Evolutionary conservation across 2,113 vertebrate genomes (phyloP).

Genomic region (Ptilorrhoa leucosticta): DNA sequence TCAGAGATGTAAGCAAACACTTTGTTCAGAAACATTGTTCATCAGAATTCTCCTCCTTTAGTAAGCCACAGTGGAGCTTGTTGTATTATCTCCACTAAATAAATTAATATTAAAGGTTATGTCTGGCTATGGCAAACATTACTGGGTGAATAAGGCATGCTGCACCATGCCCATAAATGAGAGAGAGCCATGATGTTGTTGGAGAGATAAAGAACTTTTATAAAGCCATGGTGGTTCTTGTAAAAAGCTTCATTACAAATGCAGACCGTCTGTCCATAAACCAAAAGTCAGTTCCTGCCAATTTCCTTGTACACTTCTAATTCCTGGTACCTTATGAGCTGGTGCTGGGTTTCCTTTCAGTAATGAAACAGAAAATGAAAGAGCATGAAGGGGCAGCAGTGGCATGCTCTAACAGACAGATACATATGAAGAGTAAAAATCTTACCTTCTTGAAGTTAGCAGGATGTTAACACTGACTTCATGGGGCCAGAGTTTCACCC

Average conservation of each 20-base stretch:
- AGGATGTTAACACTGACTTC: neutral
- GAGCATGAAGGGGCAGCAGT: constrained; percentile 9
- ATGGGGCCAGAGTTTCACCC: neutral
- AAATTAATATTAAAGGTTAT: neutral
- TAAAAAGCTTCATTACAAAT: constrained; percentile 52
- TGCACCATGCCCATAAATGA: constrained; percentile 44
- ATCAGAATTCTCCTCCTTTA: neutral
- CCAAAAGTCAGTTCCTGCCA: constrained; percentile 33
- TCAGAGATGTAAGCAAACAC: neutral
- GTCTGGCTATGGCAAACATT: constrained; percentile 2
- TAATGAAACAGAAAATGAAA: constrained; percentile 30
- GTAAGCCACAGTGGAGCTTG: neutral
- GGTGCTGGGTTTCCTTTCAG: constrained; percentile 29
- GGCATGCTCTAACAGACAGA: constrained; percentile 18
- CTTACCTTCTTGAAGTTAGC: neutral
- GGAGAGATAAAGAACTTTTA: constrained; percentile 39
- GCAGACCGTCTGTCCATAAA: constrained; percentile 57
- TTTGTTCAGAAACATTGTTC: constrained; percentile 3
- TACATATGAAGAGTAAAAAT: neutral
- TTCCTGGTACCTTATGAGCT: constrained; percentile 52
- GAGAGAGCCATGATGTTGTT: neutral
- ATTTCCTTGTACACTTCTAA: constrained; percentile 49
- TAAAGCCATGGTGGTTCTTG: constrained; percentile 1
- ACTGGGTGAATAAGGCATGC: constrained; percentile 14
- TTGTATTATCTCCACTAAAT: neutral